Evolutionary conservation across 2,888 invertebrate genomes (phyloP), one percentile per base, ranked within the genome.

Genomic region (Drosophila rubida): DNA sequence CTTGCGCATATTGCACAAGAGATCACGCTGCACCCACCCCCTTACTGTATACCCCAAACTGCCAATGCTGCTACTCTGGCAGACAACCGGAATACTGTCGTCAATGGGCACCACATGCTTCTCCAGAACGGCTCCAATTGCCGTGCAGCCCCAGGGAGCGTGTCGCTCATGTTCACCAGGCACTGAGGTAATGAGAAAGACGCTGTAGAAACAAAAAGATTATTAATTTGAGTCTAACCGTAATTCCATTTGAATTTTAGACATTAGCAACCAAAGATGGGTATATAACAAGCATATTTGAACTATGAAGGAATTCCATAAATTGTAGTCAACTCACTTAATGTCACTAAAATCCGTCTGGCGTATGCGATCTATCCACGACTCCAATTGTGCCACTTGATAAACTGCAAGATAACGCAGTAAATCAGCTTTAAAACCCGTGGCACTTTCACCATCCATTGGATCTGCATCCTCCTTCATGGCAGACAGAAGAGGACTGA

Each of bases 301-400:
- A 25, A 7, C 25, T 7, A 23, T 5, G 23, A 23, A 23, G 23
- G 4, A 23, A 23, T 25, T 6, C 8, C 2, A 25, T 7, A 25
- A 2, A 25, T 8, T 25, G 25, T 35, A 32, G 22, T 32, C 4
- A 1, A 32, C 60, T 37, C 32, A 60, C 60, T 51, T 60, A 4
- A 60, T 50, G 14, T 51, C 44, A 27, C 60, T 60, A 1, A 51
- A 60, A 22, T 60, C 60, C 27, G 51, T 95, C 73, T 94, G 92
- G 78, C 95, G 94, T 1, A 98, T 94, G 50, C 94, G 92, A 2
- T 95, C 94, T 14, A 96, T 93, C 95, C 98, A 98, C 1, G 93
- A 94, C 1, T 94, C 93, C 7, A 98, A 90, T 98, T 60, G 51
- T 11, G 35, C 14, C 13, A 60, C 13, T 13, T 60, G 51, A 30